These are phyloP conservation scores for Thalpophila matura DNA, from an alignment of 2,888 invertebrate species.

Conservation along the genomic window DNA sequence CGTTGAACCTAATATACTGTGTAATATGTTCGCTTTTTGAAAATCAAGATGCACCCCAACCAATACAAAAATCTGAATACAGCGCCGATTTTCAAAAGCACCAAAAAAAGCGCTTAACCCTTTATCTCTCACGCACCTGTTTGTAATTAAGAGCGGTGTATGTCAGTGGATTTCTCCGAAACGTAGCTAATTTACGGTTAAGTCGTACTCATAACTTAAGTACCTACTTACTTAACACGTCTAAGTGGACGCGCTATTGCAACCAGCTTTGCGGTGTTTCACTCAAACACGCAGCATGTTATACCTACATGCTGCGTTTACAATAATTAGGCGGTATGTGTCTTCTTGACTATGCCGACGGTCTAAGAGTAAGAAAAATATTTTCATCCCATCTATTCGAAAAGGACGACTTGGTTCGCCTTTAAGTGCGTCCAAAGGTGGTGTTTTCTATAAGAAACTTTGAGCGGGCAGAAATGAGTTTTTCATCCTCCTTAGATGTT, in stretches of 20 bases:
- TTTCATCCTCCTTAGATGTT: too few relatives aligned
- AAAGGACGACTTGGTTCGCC: too few relatives aligned
- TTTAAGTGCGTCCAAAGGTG: too few relatives aligned
- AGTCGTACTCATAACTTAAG: constrained; percentile 64
- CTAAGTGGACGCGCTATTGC: constrained; percentile 64
- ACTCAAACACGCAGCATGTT: too few relatives aligned
- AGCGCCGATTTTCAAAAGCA: constrained; percentile 10
- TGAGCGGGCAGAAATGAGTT: too few relatives aligned
- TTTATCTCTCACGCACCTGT: constrained; percentile 58
- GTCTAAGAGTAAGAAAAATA: constrained; percentile 56
- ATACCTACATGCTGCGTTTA: constrained; percentile 62
- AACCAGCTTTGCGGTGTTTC: constrained; percentile 65
- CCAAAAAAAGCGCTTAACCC: constrained; percentile 38
- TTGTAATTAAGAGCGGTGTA: constrained; percentile 46
- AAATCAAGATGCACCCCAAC: neutral
- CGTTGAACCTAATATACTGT: too few relatives aligned
- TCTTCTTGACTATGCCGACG: constrained; percentile 50
- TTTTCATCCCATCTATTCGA: too few relatives aligned
- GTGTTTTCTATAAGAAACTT: too few relatives aligned
- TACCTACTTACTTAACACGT: constrained; percentile 66
- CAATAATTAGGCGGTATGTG: constrained; percentile 63
- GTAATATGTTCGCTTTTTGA: too few relatives aligned
- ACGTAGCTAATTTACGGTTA: constrained; percentile 58
- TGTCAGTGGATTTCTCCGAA: constrained; percentile 56
- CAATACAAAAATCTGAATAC: neutral